Evolutionary conservation across 2,113 vertebrate species (phyloP).

Genomic region (Phaethon lepturus): DNA sequence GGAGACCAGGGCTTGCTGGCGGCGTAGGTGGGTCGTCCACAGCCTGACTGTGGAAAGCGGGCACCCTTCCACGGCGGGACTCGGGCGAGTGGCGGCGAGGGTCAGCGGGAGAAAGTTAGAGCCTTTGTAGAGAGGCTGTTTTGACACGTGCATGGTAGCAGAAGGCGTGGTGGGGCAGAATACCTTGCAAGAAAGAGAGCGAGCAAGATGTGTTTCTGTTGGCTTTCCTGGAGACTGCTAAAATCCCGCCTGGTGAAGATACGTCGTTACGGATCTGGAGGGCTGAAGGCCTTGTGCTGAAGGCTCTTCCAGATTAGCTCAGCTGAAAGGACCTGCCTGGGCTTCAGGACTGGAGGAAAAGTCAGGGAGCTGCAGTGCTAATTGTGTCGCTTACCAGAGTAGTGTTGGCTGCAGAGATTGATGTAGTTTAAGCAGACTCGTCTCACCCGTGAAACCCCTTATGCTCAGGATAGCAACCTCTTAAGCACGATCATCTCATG

Average conservation of each 20-base stretch:
- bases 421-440: not conserved
- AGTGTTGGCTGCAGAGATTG: not conserved
- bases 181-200: not conserved
- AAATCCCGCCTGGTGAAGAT: not conserved
- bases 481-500: not conserved
- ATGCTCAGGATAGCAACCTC: not conserved
- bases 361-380: not conserved
- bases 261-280: fast-evolving
- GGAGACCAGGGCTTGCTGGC: not conserved
- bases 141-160: fast-evolving
- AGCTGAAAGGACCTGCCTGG: not conserved
- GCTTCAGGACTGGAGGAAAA: not conserved
- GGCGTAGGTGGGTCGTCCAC: not conserved
- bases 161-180: not conserved
- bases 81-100: not conserved
- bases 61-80: not conserved
- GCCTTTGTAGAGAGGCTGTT: not conserved
- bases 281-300: not conserved
- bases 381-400: not conserved
- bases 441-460: not conserved
- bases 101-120: not conserved
- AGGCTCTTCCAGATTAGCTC: not conserved
- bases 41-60: not conserved
- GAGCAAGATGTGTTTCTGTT: not conserved
- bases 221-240: not conserved